A percentile compares a stretch with the other conserved stretches of the same genome.
These are phyloP conservation scores for Ennomos quercinarius DNA, from an alignment of 2,888 invertebrate species.

Conservation along the genomic window DNA sequence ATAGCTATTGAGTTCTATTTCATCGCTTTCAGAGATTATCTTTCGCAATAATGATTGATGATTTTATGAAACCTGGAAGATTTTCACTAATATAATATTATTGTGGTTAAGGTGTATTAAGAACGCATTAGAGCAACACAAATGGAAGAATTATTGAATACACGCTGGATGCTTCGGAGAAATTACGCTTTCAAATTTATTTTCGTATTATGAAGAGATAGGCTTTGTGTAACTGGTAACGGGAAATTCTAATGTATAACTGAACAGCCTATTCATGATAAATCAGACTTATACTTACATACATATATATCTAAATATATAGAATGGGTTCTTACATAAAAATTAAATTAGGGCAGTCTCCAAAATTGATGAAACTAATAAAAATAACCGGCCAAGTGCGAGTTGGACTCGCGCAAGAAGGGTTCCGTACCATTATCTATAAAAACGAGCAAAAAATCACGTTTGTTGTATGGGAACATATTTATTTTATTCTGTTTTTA, in stretches of 20 bases:
- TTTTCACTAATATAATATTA: slow-evolving; percentile 35
- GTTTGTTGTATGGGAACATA: no score
- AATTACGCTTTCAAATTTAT: slow-evolving; percentile 31
- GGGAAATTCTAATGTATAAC: slow-evolving; percentile 11
- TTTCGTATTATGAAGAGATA: slow-evolving; percentile 27
- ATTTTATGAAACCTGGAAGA: slow-evolving; percentile 29
- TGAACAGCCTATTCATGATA: slow-evolving; percentile 11
- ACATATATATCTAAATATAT: no score
- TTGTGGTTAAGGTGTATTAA: slow-evolving; percentile 35
- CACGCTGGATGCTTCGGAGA: slow-evolving; percentile 19
- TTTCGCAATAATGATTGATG: slow-evolving; percentile 22
- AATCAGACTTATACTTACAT: slow-evolving; percentile 1
- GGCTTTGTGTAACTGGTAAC: slow-evolving; percentile 20
- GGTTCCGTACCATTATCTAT: no score
- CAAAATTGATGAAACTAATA: no score
- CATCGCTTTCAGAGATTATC: slow-evolving; percentile 4
- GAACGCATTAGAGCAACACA: slow-evolving; percentile 42
- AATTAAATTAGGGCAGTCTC: no score
- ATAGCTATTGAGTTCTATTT: no score
- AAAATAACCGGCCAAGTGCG: no score
- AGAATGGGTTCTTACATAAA: no score
- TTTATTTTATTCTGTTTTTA: no score
- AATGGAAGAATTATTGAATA: slow-evolving; percentile 34
- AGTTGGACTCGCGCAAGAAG: no score
- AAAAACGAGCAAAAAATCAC: no score